phyloP scores from a whole-genome alignment of 2,888 invertebrate species.

The Eupithecia exiguata region DNA sequence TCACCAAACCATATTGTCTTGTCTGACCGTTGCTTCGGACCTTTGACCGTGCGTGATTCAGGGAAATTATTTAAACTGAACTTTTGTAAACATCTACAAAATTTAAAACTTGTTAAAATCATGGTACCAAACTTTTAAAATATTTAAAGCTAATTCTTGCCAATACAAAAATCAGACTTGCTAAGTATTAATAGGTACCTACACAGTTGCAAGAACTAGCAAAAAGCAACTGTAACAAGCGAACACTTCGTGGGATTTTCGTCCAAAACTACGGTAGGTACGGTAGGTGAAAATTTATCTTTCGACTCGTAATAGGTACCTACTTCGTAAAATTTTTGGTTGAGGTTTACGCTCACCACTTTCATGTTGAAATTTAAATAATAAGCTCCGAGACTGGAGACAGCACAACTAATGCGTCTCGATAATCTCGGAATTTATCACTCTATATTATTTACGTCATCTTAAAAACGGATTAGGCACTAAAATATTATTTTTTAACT shows the following conservation, averaged over 20 bases:
- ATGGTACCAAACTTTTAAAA: too few relatives aligned
- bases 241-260: neutral
- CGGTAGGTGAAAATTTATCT: constrained; percentile 15
- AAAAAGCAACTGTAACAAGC: neutral
- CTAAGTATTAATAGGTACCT: neutral
- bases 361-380: constrained; percentile 71
- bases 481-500: constrained; percentile 51
- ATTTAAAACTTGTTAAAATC: too few relatives aligned
- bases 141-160: too few relatives aligned
- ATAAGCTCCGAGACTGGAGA: constrained; percentile 55
- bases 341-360: constrained; percentile 58
- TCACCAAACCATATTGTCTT: constrained; percentile 71
- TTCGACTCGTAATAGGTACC: constrained; percentile 33
- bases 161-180: neutral
- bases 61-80: constrained; percentile 10
- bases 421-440: constrained; percentile 67
- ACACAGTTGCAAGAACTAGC: neutral
- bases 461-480: constrained; percentile 58
- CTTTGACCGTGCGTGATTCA: constrained; percentile 55
- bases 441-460: constrained; percentile 64
- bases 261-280: constrained; percentile 1
- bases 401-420: constrained; percentile 59
- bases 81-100: neutral
- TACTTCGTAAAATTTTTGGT: constrained; percentile 53
- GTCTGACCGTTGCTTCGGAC: constrained; percentile 54